Percentiles rank a stretch among this genome's conserved stretches.
phyloP scores from a whole-genome alignment of 2,888 invertebrate species.

The Orthosia gracilis region DNA sequence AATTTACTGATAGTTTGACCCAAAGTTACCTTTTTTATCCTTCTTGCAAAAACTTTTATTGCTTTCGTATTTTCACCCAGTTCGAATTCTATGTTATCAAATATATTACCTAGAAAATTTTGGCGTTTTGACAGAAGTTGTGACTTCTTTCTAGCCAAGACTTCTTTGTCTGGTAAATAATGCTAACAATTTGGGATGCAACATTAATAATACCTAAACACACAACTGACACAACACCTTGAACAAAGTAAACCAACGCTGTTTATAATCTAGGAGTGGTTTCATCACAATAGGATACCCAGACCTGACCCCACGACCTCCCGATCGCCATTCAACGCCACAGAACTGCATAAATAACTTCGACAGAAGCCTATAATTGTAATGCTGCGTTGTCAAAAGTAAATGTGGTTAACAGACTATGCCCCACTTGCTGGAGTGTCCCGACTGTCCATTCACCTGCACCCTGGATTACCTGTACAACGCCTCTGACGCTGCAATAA shows the following conservation, averaged over 20 bases:
- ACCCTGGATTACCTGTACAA: too few relatives aligned
- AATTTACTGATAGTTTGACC: background rate
- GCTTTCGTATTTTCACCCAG: background rate
- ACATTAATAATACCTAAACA: background rate
- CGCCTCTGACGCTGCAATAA: too few relatives aligned
- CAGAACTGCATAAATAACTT: constrained; percentile 33
- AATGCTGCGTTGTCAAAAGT: constrained; percentile 22
- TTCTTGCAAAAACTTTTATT: background rate
- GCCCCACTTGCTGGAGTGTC: too few relatives aligned
- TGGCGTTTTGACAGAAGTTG: background rate
- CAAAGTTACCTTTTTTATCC: background rate
- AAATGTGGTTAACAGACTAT: background rate
- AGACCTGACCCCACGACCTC: constrained; percentile 43
- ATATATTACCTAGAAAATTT: background rate
- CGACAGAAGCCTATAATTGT: constrained; percentile 15
- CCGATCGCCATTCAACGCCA: constrained; percentile 53
- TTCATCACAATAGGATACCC: constrained; percentile 46
- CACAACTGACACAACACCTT: constrained; percentile 5
- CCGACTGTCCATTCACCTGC: too few relatives aligned
- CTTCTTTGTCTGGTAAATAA: background rate
- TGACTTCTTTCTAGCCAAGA: background rate
- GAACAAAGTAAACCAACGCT: constrained; percentile 8
- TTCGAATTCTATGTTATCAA: background rate
- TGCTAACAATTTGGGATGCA: background rate
- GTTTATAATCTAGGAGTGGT: constrained; percentile 28